phyloP scores from a whole-genome alignment of 2,888 invertebrate genomes.

The Cabera pusaria region DNA sequence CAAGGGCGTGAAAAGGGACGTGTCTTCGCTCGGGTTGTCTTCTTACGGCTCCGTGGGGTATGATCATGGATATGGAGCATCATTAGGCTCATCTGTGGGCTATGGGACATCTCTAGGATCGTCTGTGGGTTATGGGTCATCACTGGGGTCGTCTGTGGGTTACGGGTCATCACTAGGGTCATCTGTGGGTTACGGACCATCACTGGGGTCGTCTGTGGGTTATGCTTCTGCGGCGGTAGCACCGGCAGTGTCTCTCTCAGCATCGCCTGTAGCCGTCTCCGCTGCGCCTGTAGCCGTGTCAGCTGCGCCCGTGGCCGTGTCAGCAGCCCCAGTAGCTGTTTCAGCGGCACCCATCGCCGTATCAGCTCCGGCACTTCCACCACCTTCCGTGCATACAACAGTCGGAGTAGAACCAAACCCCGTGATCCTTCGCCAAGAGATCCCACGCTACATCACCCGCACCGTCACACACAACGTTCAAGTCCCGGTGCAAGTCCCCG shows the following conservation, averaged over 20 bases:
- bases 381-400: constrained; percentile 61
- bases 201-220: constrained; percentile 8
- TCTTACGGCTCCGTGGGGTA: constrained; percentile 9
- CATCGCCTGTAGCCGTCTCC: constrained; percentile 30
- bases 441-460: constrained; percentile 70
- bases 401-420: constrained; percentile 70
- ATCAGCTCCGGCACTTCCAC: constrained; percentile 38
- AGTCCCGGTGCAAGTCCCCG: constrained; percentile 75
- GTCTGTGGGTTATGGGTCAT: background rate
- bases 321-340: constrained; percentile 30
- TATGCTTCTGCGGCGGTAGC: constrained; percentile 5
- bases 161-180: background rate
- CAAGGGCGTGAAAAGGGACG: constrained; percentile 66
- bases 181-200: background rate
- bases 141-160: background rate
- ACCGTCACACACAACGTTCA: constrained; percentile 73
- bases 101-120: background rate
- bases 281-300: constrained; percentile 32
- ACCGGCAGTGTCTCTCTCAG: constrained; percentile 3
- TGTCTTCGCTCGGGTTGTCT: constrained; percentile 27
- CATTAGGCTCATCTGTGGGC: background rate
- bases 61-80: constrained; percentile 2
- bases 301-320: constrained; percentile 31
- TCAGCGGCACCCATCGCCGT: constrained; percentile 34
- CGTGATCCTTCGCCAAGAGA: constrained; percentile 70